phyloP scores from a whole-genome alignment of 2,113 vertebrate species.

The Cyrtonyx montezumae region DNA sequence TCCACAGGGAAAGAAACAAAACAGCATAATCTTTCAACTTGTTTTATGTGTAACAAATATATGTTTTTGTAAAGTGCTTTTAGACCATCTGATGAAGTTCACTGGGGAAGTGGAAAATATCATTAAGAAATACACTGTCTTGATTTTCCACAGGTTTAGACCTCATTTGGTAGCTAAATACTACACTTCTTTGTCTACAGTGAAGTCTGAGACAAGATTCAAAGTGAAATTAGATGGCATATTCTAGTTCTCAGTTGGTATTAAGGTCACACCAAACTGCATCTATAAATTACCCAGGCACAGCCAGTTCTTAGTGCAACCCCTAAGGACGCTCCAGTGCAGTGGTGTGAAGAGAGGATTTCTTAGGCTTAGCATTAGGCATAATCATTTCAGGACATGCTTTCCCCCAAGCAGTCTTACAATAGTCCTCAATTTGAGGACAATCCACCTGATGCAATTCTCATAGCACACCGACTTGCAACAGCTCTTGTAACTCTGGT shows the following conservation, averaged over 20 bases:
- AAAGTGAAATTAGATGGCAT: constrained; percentile 65
- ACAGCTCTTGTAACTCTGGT: neutral
- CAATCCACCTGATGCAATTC: neutral
- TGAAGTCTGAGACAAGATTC: constrained; percentile 14
- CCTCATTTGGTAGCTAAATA: constrained; percentile 62
- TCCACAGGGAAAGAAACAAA: constrained; percentile 32
- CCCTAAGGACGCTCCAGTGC: constrained; percentile 57
- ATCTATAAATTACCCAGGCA: constrained; percentile 58
- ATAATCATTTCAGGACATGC: neutral
- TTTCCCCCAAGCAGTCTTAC: neutral
- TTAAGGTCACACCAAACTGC: constrained; percentile 66
- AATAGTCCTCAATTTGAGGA: neutral
- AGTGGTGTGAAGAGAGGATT: constrained; percentile 43
- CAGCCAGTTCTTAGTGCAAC: constrained; percentile 40
- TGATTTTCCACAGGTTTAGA: constrained; percentile 62
- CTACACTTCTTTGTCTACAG: constrained; percentile 49
- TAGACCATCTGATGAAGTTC: constrained; percentile 55
- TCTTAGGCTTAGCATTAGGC: constrained; percentile 45
- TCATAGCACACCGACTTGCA: neutral
- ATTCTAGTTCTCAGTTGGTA: constrained; percentile 62
- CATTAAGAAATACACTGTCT: constrained; percentile 63
- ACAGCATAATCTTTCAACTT: constrained; percentile 30
- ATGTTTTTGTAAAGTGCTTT: constrained; percentile 56
- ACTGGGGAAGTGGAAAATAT: constrained; percentile 57
- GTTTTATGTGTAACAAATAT: constrained; percentile 38